Evolutionary conservation across 2,113 vertebrate genomes (phyloP).

Genomic region (Todiramphus saurophagus): DNA sequence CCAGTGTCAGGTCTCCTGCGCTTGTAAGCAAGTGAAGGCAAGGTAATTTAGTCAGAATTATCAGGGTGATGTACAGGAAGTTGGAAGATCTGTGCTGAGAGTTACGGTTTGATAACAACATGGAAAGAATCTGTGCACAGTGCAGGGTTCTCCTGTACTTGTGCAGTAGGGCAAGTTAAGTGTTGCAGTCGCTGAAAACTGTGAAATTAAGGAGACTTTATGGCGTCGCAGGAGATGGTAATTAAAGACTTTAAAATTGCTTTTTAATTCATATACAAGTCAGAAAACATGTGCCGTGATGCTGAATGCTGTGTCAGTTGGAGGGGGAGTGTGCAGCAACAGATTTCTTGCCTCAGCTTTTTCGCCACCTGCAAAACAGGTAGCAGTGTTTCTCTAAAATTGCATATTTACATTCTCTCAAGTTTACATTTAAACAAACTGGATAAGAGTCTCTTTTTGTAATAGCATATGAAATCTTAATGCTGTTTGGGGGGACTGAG

Average conservation of each 20-base stretch:
- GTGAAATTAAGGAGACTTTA: neutral
- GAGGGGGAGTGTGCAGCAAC: neutral
- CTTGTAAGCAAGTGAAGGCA: neutral
- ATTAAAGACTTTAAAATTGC: neutral
- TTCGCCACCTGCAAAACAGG: neutral
- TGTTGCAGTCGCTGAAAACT: neutral
- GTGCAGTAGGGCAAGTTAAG: neutral
- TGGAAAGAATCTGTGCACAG: neutral
- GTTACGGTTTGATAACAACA: neutral
- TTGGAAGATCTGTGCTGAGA: neutral
- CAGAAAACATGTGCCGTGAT: neutral
- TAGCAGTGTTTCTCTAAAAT: neutral
- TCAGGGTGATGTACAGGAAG: neutral
- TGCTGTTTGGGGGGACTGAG: neutral
- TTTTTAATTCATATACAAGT: neutral
- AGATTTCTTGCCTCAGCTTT: constrained; percentile 2
- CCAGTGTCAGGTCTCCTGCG: neutral
- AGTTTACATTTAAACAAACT: neutral
- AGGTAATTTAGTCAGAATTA: neutral
- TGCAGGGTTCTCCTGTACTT: neutral
- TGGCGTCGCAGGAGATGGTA: neutral
- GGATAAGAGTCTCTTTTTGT: neutral
- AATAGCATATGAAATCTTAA: neutral
- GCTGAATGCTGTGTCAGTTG: neutral
- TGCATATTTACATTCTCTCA: neutral